A percentile compares a stretch with the other conserved stretches of the same genome.
Evolutionary conservation across 2,797 vertebrate species (phyloP).

Genomic region (Sebastes baramenuke): DNA sequence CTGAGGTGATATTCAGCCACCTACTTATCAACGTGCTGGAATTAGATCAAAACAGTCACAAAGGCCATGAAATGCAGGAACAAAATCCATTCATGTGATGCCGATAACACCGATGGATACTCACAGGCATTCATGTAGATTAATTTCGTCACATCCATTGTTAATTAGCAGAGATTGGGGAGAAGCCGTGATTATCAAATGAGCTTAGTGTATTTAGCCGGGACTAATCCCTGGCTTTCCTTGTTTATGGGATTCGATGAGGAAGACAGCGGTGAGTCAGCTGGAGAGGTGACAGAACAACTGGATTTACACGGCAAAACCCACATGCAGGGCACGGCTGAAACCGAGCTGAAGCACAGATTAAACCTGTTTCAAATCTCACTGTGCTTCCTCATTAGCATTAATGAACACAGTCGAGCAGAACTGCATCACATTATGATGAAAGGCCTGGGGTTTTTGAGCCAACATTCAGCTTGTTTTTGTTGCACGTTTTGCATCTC

Average conservation of each 20-base stretch:
- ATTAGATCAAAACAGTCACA: slow-evolving; percentile 31
- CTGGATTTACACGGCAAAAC: slow-evolving; percentile 52
- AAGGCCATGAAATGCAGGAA: slow-evolving; percentile 30
- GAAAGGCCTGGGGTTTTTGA: neutral
- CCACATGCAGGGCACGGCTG: slow-evolving; percentile 9
- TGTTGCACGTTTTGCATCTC: neutral
- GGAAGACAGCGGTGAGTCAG: slow-evolving; percentile 67
- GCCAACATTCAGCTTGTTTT: neutral
- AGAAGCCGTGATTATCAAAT: slow-evolving; percentile 74
- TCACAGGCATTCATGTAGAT: slow-evolving; percentile 59
- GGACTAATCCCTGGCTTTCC: slow-evolving; percentile 73
- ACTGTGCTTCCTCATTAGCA: slow-evolving; percentile 7
- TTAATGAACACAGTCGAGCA: neutral
- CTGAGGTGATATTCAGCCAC: slow-evolving; percentile 10
- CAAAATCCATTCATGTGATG: slow-evolving; percentile 36
- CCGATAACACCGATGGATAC: slow-evolving; percentile 44
- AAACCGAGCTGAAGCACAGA: slow-evolving; percentile 26
- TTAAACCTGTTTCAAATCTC: slow-evolving; percentile 23
- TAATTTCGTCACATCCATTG: slow-evolving; percentile 67
- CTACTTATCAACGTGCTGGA: slow-evolving; percentile 26
- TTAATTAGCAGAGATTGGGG: slow-evolving; percentile 74
- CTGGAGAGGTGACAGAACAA: slow-evolving; percentile 72
- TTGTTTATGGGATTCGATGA: slow-evolving; percentile 72
- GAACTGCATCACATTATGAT: neutral
- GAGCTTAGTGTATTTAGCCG: slow-evolving; percentile 72